These are phyloP conservation scores for Myathropa florea DNA, from an alignment of 2,888 invertebrate species.

Conservation along the genomic window DNA sequence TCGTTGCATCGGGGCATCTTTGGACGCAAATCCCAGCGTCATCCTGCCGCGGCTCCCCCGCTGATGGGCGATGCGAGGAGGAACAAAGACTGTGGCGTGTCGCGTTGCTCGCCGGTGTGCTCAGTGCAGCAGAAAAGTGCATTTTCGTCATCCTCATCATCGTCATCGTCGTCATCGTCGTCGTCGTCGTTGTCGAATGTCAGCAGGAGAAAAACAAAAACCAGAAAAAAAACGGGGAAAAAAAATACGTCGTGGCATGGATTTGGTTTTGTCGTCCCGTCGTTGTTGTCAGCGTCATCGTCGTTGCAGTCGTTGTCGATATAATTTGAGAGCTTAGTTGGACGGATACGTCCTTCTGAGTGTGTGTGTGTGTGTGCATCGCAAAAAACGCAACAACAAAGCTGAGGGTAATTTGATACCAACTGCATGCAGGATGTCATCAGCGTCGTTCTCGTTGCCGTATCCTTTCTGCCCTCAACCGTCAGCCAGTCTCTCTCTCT, in stretches of 20 bases:
- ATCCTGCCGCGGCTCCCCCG: constrained; percentile 22
- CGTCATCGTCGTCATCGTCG: not conserved
- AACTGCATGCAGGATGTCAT: constrained; percentile 71
- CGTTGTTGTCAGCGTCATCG: not conserved
- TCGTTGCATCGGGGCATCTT: too few species aligned
- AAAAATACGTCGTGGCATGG: constrained; percentile 28
- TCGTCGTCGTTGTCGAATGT: constrained; percentile 38
- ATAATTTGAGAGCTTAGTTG: constrained; percentile 64
- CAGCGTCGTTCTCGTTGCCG: constrained; percentile 35
- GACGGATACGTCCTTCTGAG: not conserved
- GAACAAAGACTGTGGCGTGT: constrained; percentile 47
- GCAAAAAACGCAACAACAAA: constrained; percentile 44
- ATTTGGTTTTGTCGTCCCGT: constrained; percentile 49
- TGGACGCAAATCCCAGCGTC: constrained; percentile 1
- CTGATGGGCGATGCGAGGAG: constrained; percentile 16
- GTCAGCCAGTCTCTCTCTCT: not conserved
- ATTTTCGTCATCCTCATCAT: constrained; percentile 40
- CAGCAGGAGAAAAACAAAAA: constrained; percentile 14
- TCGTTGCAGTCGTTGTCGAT: constrained; percentile 41
- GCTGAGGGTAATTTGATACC: constrained; percentile 63
- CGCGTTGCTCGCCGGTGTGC: constrained; percentile 54
- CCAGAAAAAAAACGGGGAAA: constrained; percentile 5
- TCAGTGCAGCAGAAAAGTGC: constrained; percentile 70
- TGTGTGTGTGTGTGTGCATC: constrained; percentile 2
- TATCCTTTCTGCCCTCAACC: not conserved